Percentiles rank a stretch among this genome's conserved stretches.
Conservation (phyloP, 2,113 vertebrate genomes). For the Loxodonta africana region DNA sequence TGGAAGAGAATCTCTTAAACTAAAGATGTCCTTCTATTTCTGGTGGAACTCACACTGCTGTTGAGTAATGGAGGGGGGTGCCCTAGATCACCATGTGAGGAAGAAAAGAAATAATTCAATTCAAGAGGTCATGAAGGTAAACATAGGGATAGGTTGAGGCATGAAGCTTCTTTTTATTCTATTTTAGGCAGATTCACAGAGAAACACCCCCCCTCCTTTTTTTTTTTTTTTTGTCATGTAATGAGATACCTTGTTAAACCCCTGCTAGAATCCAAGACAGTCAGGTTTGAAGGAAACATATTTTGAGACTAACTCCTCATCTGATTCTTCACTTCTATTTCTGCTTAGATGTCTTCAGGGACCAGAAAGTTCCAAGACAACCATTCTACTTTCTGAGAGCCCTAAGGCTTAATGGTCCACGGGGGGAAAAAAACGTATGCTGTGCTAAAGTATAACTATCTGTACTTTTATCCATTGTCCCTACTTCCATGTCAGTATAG, state of each 20-base stretch:
- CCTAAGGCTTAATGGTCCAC: background rate
- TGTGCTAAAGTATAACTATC: background rate
- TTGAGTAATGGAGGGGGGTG: background rate
- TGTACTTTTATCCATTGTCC: background rate
- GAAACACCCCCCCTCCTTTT: background rate
- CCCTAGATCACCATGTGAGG: background rate
- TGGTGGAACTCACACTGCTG: background rate
- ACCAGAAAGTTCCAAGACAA: background rate
- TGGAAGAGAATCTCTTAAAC: background rate
- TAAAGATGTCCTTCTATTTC: background rate
- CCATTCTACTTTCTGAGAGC: background rate
- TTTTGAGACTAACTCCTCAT: background rate
- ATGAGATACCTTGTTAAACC: background rate
- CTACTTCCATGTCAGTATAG: background rate
- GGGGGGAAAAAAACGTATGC: background rate
- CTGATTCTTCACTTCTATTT: constrained; percentile 20
- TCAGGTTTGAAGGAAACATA: background rate
- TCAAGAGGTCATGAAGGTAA: background rate
- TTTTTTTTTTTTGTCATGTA: background rate
- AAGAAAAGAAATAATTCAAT: background rate
- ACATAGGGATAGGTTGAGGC: background rate
- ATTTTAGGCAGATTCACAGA: background rate
- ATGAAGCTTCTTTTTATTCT: background rate
- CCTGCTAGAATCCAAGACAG: background rate
- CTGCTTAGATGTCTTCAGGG: background rate